Conservation (phyloP, 2,113 vertebrate genomes). For the Rhombomys opimus region DNA sequence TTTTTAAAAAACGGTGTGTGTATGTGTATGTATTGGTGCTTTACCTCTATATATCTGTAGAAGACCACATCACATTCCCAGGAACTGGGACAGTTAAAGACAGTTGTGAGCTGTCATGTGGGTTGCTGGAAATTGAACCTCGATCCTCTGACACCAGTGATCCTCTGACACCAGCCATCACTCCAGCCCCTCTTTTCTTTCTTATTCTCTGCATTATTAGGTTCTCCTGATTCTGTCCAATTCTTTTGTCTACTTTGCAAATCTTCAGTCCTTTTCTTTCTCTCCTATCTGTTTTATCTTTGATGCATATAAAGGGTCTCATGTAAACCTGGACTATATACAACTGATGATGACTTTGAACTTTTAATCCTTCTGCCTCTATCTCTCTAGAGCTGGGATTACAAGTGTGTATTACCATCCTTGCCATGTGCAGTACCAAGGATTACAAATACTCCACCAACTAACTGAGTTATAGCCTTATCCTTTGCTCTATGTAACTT, state of each 20-base stretch:
- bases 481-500: not conserved
- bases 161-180: not conserved
- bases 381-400: not conserved
- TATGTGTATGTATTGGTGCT: not conserved
- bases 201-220: not conserved
- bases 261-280: not conserved
- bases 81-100: not conserved
- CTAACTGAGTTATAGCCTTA: not conserved
- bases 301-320: not conserved
- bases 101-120: not conserved
- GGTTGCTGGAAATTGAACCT: not conserved
- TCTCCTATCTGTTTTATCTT: not conserved
- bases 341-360: not conserved
- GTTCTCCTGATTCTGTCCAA: slow-evolving; percentile 23
- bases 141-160: not conserved
- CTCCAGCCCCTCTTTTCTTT: not conserved
- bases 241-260: slow-evolving; percentile 39
- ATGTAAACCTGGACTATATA: not conserved
- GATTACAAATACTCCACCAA: not conserved
- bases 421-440: not conserved
- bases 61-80: not conserved
- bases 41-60: not conserved
- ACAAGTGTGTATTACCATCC: too few relatives aligned
- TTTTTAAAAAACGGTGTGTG: not conserved
- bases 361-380: not conserved